Conservation (phyloP, 2,113 vertebrate species). For the Crotalus tigris region DNA sequence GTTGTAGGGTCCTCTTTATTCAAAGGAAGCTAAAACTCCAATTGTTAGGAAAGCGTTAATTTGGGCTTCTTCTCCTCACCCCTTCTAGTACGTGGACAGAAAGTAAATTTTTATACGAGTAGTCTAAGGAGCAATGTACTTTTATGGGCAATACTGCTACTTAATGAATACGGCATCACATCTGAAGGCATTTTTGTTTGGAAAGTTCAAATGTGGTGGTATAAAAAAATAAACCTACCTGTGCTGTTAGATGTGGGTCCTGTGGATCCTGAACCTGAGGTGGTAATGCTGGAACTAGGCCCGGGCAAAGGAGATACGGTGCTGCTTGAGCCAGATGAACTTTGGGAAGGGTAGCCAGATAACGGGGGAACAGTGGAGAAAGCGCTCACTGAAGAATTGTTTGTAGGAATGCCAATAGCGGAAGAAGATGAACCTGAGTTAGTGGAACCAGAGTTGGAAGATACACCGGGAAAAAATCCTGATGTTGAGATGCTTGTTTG, state of each 20-base stretch:
- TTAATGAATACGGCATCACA: background rate
- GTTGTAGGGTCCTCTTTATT: background rate
- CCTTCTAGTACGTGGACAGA: background rate
- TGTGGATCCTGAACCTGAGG: background rate
- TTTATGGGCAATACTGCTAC: background rate
- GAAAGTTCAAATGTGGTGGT: background rate
- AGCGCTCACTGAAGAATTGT: background rate
- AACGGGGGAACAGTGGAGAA: background rate
- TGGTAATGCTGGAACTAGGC: background rate
- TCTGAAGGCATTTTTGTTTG: background rate
- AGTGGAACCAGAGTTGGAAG: background rate
- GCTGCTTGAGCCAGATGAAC: background rate
- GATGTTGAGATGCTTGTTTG: too few relatives aligned
- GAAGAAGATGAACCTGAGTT: background rate
- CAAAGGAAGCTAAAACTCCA: background rate
- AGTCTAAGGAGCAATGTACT: background rate
- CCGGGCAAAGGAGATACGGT: background rate
- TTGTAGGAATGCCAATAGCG: background rate
- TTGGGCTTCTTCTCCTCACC: background rate
- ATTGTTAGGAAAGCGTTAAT: background rate
- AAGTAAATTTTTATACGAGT: background rate
- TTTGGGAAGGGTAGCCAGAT: background rate
- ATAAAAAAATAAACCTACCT: background rate
- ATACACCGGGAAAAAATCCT: background rate
- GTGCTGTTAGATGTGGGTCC: background rate